Base-by-base conservation (phyloP, 1,140 invertebrate genomes). In the Zaprionus kolodkinae region DNA sequence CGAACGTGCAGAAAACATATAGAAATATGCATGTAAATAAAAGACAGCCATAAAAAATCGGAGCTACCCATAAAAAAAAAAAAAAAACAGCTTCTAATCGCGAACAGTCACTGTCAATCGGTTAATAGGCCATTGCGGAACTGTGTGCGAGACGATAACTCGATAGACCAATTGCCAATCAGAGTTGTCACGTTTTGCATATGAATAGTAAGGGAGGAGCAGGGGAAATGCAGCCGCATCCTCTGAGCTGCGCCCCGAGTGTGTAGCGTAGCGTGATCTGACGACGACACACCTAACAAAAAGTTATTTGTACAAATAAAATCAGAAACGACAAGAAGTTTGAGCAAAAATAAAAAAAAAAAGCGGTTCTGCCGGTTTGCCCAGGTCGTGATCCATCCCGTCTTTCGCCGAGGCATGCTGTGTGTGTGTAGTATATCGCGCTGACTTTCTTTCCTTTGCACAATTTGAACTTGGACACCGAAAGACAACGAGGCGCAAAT, bases 401-500 rank as follows among this genome's bases (percentile, higher is more conserved):
- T 17, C n/a, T 25, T 17, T 30, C 40, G 38, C 38, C 15, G 17
- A 5, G 30, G 21, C 6, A 43, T 60, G 71, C 68, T 59, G 60
- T 55, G 33, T 35, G 2, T 21, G 21, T n/a, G 21, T 21, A 2
- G 21, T 21, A 10, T 35, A 35, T 35, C 33, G 33, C 33, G 74
- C 71, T 50, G 79, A 79, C 86, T 89, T 89, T 89, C 85, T 84
- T 88, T 88, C 84, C 84, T 88, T 88, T 72, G 78, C 85, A 85
- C 81, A 82, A 89, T 88, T 89, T 88, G 84, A 88, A 88, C 84
- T 88, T 88, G 84, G 85, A 85, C 84, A 88, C 85, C 80, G 45
- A 83, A 70, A 35, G 52, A 69, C 60, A 48, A 40, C 50, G 33
- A 50, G 69, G 73, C 78, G 60, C 62, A 79, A 79, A 87, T 87